Conservation (phyloP, 2,888 invertebrate species). For the Pachymerium ferrugineum region DNA sequence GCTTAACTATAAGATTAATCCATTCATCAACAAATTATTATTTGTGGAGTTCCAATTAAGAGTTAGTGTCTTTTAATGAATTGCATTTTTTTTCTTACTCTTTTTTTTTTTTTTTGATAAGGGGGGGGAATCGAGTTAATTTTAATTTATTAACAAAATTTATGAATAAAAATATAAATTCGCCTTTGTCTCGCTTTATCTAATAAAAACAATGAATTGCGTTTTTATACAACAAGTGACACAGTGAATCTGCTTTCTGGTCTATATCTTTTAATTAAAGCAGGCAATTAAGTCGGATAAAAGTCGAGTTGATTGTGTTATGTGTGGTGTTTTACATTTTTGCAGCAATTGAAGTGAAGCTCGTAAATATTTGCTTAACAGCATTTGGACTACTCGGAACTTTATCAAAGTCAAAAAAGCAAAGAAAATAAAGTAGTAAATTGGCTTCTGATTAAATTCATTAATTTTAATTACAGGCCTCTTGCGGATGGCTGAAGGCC, state of each 20-base stretch:
- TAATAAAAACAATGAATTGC: no score
- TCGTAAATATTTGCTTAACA: constrained; percentile 9
- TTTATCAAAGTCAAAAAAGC: constrained; percentile 2
- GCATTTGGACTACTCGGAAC: not conserved
- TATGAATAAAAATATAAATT: no score
- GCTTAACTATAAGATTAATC: no score
- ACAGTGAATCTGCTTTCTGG: not conserved
- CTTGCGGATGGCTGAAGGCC: constrained; percentile 13
- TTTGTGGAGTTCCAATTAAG: no score
- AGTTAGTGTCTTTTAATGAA: no score
- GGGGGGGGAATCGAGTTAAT: no score
- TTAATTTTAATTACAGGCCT: constrained; percentile 3
- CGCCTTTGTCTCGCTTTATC: no score
- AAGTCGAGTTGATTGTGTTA: constrained; percentile 3
- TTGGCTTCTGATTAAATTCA: constrained; percentile 4
- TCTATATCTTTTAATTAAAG: constrained; percentile 4
- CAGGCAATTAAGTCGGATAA: not conserved
- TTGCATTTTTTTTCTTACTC: no score
- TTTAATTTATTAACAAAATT: no score
- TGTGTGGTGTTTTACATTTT: not conserved
- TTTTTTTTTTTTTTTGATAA: no score
- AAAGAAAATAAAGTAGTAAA: not conserved
- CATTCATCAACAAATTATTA: no score
- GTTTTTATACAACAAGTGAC: no score
- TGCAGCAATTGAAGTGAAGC: not conserved